These are phyloP conservation scores for Darevskia mixta DNA, from an alignment of 2,797 vertebrate genomes.

Conservation along the genomic window DNA sequence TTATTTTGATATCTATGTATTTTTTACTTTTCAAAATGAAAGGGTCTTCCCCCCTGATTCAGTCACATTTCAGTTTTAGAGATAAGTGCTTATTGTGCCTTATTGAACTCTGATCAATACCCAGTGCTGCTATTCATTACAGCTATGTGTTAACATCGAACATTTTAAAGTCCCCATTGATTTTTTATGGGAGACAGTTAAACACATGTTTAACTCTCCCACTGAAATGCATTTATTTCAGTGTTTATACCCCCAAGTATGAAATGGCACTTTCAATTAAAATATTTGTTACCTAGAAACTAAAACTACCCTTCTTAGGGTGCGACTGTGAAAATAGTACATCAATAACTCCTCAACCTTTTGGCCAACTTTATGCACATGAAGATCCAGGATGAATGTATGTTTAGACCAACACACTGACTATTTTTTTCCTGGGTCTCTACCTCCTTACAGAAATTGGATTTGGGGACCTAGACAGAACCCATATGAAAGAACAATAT, in stretches of 20 bases:
- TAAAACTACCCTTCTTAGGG: background rate
- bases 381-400: background rate
- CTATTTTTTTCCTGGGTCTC: background rate
- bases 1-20: background rate
- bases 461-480: background rate
- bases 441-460: background rate
- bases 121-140: background rate
- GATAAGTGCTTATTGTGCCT: background rate
- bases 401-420: background rate
- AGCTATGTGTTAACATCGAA: background rate
- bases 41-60: background rate
- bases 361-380: background rate
- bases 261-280: background rate
- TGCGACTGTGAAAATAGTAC: background rate
- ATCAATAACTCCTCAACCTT: background rate
- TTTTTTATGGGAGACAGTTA: slow-evolving; percentile 11
- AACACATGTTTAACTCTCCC: background rate
- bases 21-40: background rate
- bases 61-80: background rate
- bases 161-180: slow-evolving; percentile 12
- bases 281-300: background rate
- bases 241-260: background rate
- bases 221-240: background rate
- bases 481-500: background rate
- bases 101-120: background rate